Percentiles rank a stretch among this genome's conserved stretches.
Conservation (phyloP, 2,888 invertebrate species). For the Spisula subtruncata region DNA sequence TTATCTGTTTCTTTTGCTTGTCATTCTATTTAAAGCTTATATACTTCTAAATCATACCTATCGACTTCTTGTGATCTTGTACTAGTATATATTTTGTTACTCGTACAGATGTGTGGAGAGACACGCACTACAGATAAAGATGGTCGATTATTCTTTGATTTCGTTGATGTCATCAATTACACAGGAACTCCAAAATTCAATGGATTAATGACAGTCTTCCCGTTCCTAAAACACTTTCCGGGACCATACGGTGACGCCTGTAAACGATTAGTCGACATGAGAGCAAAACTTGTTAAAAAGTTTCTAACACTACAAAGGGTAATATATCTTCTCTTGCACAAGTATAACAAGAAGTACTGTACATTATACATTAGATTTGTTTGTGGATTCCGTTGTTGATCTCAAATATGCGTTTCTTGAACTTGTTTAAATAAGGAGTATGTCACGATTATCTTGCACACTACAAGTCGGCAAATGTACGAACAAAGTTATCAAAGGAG, state of each 20-base stretch:
- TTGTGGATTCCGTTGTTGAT: too few relatives aligned
- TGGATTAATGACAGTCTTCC: conserved; percentile 30
- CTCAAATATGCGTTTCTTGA: too few relatives aligned
- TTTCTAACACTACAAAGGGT: conserved; percentile 32
- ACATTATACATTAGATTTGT: too few relatives aligned
- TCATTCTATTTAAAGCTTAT: too few relatives aligned
- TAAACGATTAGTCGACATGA: conserved; percentile 13
- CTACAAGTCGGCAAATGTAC: too few relatives aligned
- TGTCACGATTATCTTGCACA: too few relatives aligned
- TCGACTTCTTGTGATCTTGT: not conserved
- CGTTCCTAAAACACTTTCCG: conserved; percentile 34
- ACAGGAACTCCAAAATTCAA: conserved; percentile 29
- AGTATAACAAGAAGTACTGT: not conserved
- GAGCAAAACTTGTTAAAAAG: conserved; percentile 20
- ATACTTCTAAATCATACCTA: too few relatives aligned
- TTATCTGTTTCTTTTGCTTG: too few relatives aligned
- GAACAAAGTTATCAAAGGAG: too few relatives aligned
- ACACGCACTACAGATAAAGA: conserved; percentile 20
- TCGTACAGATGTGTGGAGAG: conserved; percentile 39
- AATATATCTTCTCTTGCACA: not conserved
- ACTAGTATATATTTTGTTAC: not conserved
- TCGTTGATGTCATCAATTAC: conserved; percentile 28
- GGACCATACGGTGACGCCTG: conserved; percentile 40
- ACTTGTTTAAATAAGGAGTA: too few relatives aligned
- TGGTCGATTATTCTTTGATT: conserved; percentile 34